Percentiles rank a stretch among this genome's conserved stretches.
Conservation (phyloP, 2,888 invertebrate genomes). For the Schizaphis graminum region DNA sequence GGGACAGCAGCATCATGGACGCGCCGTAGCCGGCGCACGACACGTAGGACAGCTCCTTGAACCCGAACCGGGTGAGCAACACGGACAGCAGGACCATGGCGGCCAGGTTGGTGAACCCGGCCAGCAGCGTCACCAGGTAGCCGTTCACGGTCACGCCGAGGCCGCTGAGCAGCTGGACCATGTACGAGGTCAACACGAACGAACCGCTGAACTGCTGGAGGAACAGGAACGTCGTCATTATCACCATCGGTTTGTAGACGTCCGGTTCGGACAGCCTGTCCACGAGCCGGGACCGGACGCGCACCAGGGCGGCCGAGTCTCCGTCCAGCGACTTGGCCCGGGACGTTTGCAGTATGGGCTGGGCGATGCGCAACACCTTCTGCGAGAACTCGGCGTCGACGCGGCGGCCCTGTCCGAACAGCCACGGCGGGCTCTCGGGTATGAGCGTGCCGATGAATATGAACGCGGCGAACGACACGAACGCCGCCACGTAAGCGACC, state of each 20-base stretch:
- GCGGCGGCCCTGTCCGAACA: slow-evolving; percentile 72
- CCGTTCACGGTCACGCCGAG: slow-evolving; percentile 33
- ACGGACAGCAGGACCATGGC: slow-evolving; percentile 68
- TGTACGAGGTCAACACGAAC: slow-evolving; percentile 75
- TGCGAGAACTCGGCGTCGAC: slow-evolving; percentile 72
- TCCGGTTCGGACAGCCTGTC: slow-evolving; percentile 69
- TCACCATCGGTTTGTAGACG: slow-evolving; percentile 72
- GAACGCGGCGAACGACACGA: slow-evolving; percentile 72
- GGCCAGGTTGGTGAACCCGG: slow-evolving; percentile 68
- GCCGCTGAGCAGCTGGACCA: slow-evolving; percentile 72
- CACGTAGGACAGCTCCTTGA: slow-evolving; percentile 75
- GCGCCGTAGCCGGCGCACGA: slow-evolving; percentile 76
- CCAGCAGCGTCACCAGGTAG: slow-evolving; percentile 68
- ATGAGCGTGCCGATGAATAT: slow-evolving; percentile 71
- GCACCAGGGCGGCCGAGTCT: neutral
- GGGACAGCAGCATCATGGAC: slow-evolving; percentile 73
- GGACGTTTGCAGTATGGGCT: slow-evolving; percentile 60
- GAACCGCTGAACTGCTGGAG: slow-evolving; percentile 76
- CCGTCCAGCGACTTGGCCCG: slow-evolving; percentile 26
- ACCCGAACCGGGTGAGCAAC: slow-evolving; percentile 74
- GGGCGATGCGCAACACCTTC: slow-evolving; percentile 67
- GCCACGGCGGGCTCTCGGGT: slow-evolving; percentile 75
- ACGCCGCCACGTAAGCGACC: slow-evolving; percentile 68
- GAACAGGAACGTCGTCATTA: slow-evolving; percentile 73
- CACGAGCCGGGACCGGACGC: neutral